Conservation (phyloP, 2,797 vertebrate genomes). For the Sciurus vulgaris region DNA sequence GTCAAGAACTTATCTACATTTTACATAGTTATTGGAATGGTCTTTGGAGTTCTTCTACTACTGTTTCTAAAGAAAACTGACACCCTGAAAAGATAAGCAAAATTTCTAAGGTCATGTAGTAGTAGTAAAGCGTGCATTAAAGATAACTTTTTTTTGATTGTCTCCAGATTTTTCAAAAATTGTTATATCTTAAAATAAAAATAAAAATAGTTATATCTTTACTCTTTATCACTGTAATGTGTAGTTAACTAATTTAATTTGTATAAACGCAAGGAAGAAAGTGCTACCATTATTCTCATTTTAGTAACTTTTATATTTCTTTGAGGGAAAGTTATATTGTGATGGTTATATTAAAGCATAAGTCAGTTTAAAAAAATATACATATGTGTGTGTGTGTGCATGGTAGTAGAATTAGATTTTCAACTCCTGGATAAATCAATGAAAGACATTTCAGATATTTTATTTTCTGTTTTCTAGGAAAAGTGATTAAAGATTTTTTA, state of each 20-base stretch:
- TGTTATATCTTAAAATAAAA: no score
- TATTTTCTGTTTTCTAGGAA: neutral
- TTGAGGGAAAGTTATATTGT: neutral
- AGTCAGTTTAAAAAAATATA: neutral
- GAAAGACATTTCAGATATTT: slow-evolving; percentile 1
- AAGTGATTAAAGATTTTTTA: neutral
- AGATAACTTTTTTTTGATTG: neutral
- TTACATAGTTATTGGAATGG: neutral
- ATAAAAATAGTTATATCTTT: neutral
- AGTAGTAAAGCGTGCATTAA: neutral
- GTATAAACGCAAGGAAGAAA: neutral
- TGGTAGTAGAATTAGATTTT: neutral
- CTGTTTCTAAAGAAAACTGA: neutral
- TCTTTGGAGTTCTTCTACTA: neutral
- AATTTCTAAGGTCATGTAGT: neutral
- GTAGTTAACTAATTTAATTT: neutral
- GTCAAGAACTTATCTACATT: neutral
- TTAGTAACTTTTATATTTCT: neutral
- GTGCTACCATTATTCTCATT: neutral
- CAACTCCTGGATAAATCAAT: neutral
- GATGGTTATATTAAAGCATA: neutral
- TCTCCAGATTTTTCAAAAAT: neutral
- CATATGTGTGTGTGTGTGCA: neutral
- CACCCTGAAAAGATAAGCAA: neutral
- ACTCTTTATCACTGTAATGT: neutral